Evolutionary conservation across 2,797 vertebrate genomes (phyloP).

Genomic region (Anguilla anguilla): DNA sequence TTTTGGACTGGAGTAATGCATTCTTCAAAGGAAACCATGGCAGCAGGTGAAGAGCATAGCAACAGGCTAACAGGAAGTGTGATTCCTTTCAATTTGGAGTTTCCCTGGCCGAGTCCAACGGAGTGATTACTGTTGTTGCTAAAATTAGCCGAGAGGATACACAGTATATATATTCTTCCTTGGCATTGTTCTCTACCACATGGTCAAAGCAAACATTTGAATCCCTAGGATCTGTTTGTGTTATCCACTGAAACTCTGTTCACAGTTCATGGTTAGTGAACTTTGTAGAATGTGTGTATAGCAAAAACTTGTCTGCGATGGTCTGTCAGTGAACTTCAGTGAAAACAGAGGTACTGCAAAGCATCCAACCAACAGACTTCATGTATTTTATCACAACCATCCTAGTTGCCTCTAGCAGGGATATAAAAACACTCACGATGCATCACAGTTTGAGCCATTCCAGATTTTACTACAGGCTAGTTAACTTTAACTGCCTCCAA

Average conservation of each 20-base stretch:
- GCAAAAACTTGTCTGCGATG: not conserved
- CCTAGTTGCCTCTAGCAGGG: not conserved
- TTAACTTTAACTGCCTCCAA: not conserved
- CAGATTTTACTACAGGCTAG: not conserved
- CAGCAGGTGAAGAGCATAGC: not conserved
- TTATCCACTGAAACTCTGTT: not conserved
- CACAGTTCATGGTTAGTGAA: not conserved
- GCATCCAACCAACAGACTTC: not conserved
- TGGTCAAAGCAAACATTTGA: not conserved
- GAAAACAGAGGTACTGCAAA: not conserved
- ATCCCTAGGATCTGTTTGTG: not conserved
- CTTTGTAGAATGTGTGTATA: not conserved
- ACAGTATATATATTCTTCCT: not conserved
- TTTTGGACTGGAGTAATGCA: not conserved
- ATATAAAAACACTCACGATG: not conserved
- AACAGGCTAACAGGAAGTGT: not conserved
- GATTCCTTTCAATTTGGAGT: not conserved
- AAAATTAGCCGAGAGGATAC: not conserved
- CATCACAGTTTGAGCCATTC: not conserved
- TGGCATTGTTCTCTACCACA: not conserved
- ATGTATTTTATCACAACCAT: not conserved
- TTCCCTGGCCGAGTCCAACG: not conserved
- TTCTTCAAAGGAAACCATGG: not conserved
- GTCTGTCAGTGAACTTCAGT: not conserved
- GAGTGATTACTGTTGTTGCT: not conserved